Base-by-base conservation (phyloP, 2,113 vertebrate genomes). In the Parus major region DNA sequence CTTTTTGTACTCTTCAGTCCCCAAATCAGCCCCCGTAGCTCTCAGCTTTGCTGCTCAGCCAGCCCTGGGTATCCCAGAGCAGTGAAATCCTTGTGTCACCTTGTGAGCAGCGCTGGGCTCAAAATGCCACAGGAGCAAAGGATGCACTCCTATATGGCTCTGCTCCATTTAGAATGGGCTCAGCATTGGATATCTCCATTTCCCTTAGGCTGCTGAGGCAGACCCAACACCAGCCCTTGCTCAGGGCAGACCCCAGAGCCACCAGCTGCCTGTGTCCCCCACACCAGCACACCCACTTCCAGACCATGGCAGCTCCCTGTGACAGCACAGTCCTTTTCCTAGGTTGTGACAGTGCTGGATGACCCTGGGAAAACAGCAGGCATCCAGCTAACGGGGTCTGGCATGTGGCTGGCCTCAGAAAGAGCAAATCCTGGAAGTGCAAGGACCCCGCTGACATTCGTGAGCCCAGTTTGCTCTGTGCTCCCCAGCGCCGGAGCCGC, bases 161-260 rank as follows among this genome's bases (percentile, higher is more conserved):
- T 50, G 61, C 36, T 86, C 50, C 46, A 3, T 1, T 8, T 22
- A 71, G 64, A 81, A 44, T 1, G 69, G 31, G 24, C 46, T 76
- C 5, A 6, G 22, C 24, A 3, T 12, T 29, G 27, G 50, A 5
- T 24, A 64, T 7, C 46, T 59, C 65, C 11, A 23, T 7, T 11
- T 20, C 47, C 2, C 20, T 11, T 5, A 9, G 49, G 33, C n/a
- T 0, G 0, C 35, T 31, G 6, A 35, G 36, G 50, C 55, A 92
- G 50, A 36, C 46, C 36, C 61, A 44, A 0, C 0, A 0, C 29
- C 72, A 53, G 33, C 72, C 60, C 12, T 56, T 1, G 3, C 39
- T 33, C 61, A 16, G n/a, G 24, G 60, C 52, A 65, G 77, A 29
- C 8, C n/a, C 24, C 55, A 75, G 50, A 88, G 65, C 47, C 5